Evolutionary conservation across 2,797 vertebrate species (phyloP).

Genomic region (Scolopax bukidnonensis): DNA sequence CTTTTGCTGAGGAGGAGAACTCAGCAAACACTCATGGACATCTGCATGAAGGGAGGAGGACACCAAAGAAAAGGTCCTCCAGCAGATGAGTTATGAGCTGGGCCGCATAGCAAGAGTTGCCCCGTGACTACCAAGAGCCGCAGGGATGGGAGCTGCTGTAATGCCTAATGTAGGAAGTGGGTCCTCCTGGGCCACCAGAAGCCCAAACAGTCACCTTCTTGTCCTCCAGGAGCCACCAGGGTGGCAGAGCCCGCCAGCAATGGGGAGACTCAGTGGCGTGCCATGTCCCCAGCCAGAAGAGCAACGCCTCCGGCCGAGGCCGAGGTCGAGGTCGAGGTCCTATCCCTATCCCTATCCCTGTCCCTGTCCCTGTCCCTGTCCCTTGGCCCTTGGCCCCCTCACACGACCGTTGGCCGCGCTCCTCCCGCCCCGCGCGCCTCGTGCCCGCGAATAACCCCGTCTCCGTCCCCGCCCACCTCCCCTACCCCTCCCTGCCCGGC

Average conservation of each 20-base stretch:
- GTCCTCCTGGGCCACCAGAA: not conserved
- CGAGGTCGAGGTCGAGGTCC: not conserved
- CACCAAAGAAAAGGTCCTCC: not conserved
- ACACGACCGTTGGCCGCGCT: not conserved
- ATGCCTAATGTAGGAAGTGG: fast-evolving
- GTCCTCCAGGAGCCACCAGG: not conserved
- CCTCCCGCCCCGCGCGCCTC: not conserved
- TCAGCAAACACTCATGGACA: fast-evolving
- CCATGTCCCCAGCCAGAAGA: not conserved
- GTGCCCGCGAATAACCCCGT: constrained; percentile 75
- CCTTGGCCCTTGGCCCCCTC: not conserved
- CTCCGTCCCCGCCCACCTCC: not conserved
- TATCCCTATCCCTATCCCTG: no score
- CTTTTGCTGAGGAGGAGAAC: not conserved
- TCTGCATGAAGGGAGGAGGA: not conserved
- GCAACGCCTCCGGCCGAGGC: no score
- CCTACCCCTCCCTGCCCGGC: constrained; percentile 37
- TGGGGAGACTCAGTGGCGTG: fast-evolving
- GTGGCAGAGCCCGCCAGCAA: fast-evolving
- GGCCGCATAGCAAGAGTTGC: not conserved
- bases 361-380: no score
- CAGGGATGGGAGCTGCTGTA: fast-evolving
- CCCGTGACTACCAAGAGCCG: not conserved
- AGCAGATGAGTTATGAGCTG: fast-evolving
- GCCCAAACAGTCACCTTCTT: fast-evolving